Percentiles rank a stretch among this genome's conserved stretches.
phyloP scores from a whole-genome alignment of 2,888 invertebrate species.

The Poecilobothrus nobilitatus region DNA sequence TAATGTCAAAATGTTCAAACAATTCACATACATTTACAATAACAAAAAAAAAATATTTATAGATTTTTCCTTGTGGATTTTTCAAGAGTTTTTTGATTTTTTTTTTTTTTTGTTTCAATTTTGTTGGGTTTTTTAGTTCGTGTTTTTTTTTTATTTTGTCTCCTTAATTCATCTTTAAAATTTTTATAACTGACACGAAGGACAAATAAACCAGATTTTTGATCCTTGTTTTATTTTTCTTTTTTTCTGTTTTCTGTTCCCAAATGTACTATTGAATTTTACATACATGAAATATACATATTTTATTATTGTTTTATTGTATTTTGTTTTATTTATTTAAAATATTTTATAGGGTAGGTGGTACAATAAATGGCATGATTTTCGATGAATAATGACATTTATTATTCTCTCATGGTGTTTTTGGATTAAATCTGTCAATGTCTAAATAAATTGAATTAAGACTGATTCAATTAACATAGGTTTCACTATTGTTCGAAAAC shows the following conservation, averaged over 20 bases:
- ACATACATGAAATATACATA: not conserved
- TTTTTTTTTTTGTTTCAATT: not conserved
- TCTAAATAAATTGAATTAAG: too few relatives aligned
- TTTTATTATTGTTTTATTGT: not conserved
- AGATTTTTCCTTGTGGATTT: not conserved
- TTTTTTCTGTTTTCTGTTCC: not conserved
- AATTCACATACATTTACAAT: not conserved
- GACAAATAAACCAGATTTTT: slow-evolving; percentile 6
- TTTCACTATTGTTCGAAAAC: too few relatives aligned
- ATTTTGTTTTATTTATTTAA: not conserved
- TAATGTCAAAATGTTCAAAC: not conserved
- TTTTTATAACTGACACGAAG: slow-evolving; percentile 4
- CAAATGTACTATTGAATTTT: not conserved
- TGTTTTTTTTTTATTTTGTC: not conserved
- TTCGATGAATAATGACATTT: too few relatives aligned
- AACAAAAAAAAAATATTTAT: too few relatives aligned
- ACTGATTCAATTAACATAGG: too few relatives aligned
- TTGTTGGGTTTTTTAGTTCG: not conserved
- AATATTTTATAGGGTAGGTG: not conserved
- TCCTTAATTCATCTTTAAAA: not conserved
- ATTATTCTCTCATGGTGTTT: too few relatives aligned
- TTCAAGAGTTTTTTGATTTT: not conserved
- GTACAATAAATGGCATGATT: too few relatives aligned
- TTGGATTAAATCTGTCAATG: too few relatives aligned
- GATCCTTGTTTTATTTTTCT: not conserved